Evolutionary conservation across 2,888 invertebrate genomes (phyloP), one percentile per base, ranked within the genome.

Genomic region (Calliopum simillimum): DNA sequence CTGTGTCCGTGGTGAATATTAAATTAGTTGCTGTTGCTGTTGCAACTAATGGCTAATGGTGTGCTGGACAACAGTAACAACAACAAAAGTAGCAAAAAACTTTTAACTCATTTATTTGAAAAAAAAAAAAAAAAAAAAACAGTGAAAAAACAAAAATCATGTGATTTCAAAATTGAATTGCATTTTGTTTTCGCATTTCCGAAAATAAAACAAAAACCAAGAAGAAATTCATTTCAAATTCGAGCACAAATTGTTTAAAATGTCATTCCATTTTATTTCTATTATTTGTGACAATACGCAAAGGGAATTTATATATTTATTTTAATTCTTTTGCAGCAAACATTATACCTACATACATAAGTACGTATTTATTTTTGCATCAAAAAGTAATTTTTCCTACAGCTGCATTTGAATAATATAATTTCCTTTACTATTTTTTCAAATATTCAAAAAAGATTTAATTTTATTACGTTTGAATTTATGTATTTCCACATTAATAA

Each of bases 71-170:
- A 44, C 4, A 61, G 8, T 21, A 43, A 62, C 21, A 69, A 72
- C 65, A 73, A 73, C 74, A 72, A 71, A 71, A 76, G 71, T 72
- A 73, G 70, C 71, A 73, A 75, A 71, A 74, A 76, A 75, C 76
- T 79, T 76, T 73, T 76, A 75, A 77, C 73, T 74, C 46, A 23
- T 49, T 71, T 61, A 62, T 56, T 71, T 61, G 62, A 25, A 51
- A 72, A 65, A 73, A 70, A 70, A 69, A 53, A 73, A 70, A 70
- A 69, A 53, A 71, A 63, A 65, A 55, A 67, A 70, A 68, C 65
- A 74, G 49, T 33, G 53, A 16, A 47, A 43, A 55, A 43, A 63
- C 68, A 11, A 74, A 46, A 70, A 68, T 41, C 23, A 53, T 14
- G 23, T 12, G 11, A 53, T 53, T 53, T 23, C 14, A 47, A 61